Evolutionary conservation across 2,888 invertebrate species (phyloP).

Genomic region (Laothoe populi): DNA sequence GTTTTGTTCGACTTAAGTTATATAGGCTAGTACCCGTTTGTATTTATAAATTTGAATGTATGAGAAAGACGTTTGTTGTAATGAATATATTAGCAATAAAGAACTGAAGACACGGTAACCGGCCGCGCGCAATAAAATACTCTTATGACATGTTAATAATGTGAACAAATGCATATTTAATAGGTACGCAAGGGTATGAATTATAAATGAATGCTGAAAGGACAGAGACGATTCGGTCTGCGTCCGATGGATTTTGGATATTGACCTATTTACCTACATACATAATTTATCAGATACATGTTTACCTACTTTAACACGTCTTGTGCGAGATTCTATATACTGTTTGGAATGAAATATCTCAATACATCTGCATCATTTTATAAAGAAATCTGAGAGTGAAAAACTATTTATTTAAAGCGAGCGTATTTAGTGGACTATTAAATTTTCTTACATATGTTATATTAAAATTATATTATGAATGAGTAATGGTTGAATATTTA

Average conservation of each 20-base stretch:
- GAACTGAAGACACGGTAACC: constrained; percentile 56
- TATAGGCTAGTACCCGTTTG: constrained; percentile 63
- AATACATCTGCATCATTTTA: neutral
- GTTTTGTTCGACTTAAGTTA: constrained; percentile 73
- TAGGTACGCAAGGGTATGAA: constrained; percentile 48
- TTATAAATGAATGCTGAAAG: constrained; percentile 39
- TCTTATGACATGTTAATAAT: constrained; percentile 71
- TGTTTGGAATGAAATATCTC: neutral
- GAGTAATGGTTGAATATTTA: neutral
- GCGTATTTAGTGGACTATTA: too few species aligned
- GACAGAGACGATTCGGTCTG: constrained; percentile 40
- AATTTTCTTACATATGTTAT: neutral
- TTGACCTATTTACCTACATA: constrained; percentile 33
- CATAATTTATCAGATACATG: constrained; percentile 17
- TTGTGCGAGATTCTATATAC: neutral
- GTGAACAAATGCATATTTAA: constrained; percentile 64
- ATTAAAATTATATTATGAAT: neutral
- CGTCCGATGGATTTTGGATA: constrained; percentile 36
- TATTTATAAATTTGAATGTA: constrained; percentile 79
- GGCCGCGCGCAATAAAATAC: constrained; percentile 68
- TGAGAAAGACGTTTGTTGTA: constrained; percentile 77
- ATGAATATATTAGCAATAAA: constrained; percentile 83
- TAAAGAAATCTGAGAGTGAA: neutral
- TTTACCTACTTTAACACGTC: constrained; percentile 11
- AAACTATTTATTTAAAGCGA: neutral